Percentiles rank a stretch among this genome's conserved stretches.
These are phyloP conservation scores for Polia nebulosa DNA, from an alignment of 2,888 invertebrate species.

Conservation along the genomic window DNA sequence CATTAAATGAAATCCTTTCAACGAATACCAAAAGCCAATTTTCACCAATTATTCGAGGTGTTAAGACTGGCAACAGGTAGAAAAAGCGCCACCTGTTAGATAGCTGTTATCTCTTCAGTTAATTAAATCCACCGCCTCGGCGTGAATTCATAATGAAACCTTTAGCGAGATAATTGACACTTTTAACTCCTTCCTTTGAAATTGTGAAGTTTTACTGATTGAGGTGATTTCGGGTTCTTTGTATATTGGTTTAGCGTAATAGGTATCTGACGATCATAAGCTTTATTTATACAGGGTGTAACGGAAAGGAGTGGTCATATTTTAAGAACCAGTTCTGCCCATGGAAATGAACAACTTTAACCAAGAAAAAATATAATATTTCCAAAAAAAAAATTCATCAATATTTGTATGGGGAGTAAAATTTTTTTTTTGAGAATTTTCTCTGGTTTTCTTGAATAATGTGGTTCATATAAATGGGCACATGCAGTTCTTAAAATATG, in stretches of 20 bases:
- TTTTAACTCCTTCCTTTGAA: conserved; percentile 7
- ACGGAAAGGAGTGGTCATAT: too few species aligned
- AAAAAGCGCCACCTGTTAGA: conserved; percentile 40
- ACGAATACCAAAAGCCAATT: neutral
- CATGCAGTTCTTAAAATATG: too few species aligned
- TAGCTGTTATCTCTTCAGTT: conserved; percentile 30
- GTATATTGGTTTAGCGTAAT: neutral
- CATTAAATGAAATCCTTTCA: conserved; percentile 1
- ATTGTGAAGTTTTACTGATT: conserved; percentile 12
- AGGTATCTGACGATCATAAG: neutral
- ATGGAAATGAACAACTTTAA: too few species aligned
- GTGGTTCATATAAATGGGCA: too few species aligned
- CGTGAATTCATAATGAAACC: conserved; percentile 45
- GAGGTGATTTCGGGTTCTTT: neutral
- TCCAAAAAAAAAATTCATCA: too few species aligned
- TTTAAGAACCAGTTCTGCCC: too few species aligned
- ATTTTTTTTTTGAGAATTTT: too few species aligned
- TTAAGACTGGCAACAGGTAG: conserved; percentile 52
- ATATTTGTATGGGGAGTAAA: too few species aligned
- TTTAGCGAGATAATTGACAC: conserved; percentile 33
- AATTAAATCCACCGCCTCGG: conserved; percentile 28
- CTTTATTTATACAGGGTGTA: too few species aligned
- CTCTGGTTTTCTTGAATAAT: too few species aligned
- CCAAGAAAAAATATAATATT: too few species aligned
- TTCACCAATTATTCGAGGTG: conserved; percentile 12